Conservation (phyloP, 2,888 invertebrate genomes). For the Macaria liturata region DNA sequence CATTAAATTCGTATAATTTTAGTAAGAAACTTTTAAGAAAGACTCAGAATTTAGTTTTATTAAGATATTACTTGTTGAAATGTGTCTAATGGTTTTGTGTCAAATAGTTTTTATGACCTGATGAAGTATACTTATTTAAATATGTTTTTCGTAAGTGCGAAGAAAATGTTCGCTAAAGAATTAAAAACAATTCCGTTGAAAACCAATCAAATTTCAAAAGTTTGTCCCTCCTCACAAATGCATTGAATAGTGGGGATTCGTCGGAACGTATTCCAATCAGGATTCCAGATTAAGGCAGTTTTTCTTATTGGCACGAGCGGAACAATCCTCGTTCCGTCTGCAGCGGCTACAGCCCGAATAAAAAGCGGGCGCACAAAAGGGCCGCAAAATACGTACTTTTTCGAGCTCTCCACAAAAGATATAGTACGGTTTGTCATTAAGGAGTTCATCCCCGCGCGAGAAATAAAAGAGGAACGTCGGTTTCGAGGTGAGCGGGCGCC, state of each 20-base stretch:
- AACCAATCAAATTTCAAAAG: conserved; percentile 24
- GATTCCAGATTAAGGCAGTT: conserved; percentile 58
- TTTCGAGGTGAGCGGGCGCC: conserved; percentile 58
- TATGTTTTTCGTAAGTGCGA: too few relatives aligned
- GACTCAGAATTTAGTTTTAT: too few relatives aligned
- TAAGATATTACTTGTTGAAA: too few relatives aligned
- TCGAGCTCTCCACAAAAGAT: conserved; percentile 83
- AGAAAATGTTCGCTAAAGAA: background rate
- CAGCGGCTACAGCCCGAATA: conserved; percentile 57
- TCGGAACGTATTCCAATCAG: conserved; percentile 44
- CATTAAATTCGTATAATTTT: conserved; percentile 8
- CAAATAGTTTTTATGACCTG: too few relatives aligned
- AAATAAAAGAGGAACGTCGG: conserved; percentile 81
- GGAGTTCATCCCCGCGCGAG: conserved; percentile 83
- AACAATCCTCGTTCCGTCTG: conserved; percentile 60
- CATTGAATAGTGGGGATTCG: conserved; percentile 34
- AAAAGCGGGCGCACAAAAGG: conserved; percentile 80
- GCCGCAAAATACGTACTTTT: conserved; percentile 83
- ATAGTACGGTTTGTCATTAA: conserved; percentile 84
- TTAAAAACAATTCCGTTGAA: conserved; percentile 19
- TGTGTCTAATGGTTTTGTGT: too few relatives aligned
- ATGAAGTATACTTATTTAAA: too few relatives aligned
- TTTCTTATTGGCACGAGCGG: conserved; percentile 59
- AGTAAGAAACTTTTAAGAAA: conserved; percentile 3
- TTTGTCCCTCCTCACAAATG: conserved; percentile 25